These are phyloP conservation scores for Eustalomyia histrio DNA, from an alignment of 2,888 invertebrate species.

Conservation along the genomic window DNA sequence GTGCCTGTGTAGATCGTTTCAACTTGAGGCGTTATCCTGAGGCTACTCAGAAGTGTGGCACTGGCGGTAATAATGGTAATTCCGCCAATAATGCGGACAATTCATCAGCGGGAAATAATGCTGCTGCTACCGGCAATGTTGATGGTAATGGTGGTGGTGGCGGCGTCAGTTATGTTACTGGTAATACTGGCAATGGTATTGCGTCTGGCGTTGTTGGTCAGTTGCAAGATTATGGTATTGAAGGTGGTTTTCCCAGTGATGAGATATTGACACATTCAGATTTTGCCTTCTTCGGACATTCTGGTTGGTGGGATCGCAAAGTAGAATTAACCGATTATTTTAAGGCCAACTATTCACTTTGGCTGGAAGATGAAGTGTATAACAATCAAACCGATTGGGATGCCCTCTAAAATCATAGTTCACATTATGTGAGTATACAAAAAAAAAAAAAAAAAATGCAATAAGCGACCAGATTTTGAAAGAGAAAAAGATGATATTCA, in stretches of 20 bases:
- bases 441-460: background rate
- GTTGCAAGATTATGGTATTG: conserved; percentile 74
- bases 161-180: conserved; percentile 63
- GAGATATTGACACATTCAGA: conserved; percentile 78
- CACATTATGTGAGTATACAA: conserved; percentile 22
- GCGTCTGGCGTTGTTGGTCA: conserved; percentile 64
- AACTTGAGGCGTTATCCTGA: conserved; percentile 93
- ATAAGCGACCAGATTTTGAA: too few relatives aligned
- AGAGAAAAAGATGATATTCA: too few relatives aligned
- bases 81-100: conserved; percentile 75
- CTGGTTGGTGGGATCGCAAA: conserved; percentile 79
- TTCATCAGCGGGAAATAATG: conserved; percentile 69
- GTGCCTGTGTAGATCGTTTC: conserved; percentile 96
- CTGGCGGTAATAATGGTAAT: conserved; percentile 75
- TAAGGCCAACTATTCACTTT: conserved; percentile 94
- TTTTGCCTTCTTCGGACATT: conserved; percentile 78
- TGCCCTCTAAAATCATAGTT: conserved; percentile 71
- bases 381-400: conserved; percentile 92
- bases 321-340: conserved; percentile 94
- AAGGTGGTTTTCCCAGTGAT: conserved; percentile 77
- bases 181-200: conserved; percentile 67
- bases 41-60: conserved; percentile 78
- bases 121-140: conserved; percentile 67
- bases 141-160: conserved; percentile 70
- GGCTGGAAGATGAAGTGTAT: conserved; percentile 98